Percentiles rank a stretch among this genome's conserved stretches.
Conservation (phyloP, 2,113 vertebrate genomes). For the Cisticola juncidis region DNA sequence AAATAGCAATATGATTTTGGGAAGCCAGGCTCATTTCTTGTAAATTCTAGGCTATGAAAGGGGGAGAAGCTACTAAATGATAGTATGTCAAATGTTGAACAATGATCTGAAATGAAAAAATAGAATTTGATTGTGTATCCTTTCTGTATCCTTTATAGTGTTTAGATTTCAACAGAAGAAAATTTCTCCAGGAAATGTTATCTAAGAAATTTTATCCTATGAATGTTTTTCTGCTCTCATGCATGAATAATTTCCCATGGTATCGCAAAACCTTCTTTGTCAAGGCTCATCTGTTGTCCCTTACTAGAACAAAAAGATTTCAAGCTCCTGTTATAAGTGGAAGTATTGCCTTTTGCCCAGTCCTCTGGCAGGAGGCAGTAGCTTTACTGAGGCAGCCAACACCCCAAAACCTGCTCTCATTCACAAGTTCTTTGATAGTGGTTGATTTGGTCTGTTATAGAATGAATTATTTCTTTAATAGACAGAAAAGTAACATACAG, state of each 20-base stretch:
- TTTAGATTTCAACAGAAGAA: background rate
- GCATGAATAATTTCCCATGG: background rate
- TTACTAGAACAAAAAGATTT: background rate
- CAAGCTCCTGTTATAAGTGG: background rate
- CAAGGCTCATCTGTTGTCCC: background rate
- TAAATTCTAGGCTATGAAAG: background rate
- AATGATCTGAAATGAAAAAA: background rate
- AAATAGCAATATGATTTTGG: background rate
- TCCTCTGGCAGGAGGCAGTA: background rate
- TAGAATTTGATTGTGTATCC: background rate
- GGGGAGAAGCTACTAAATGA: background rate
- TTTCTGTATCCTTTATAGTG: background rate
- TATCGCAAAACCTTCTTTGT: background rate
- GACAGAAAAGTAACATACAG: background rate
- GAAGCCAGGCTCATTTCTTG: background rate
- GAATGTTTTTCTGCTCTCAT: background rate
- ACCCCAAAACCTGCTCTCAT: background rate
- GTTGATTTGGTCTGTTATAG: background rate
- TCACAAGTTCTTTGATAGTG: background rate
- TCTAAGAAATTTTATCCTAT: background rate
- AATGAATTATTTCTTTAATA: background rate
- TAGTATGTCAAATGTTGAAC: background rate
- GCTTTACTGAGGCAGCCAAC: background rate
- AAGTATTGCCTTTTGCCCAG: background rate
- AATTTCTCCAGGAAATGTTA: background rate